These are phyloP conservation scores for Octopus sinensis DNA, from an alignment of 1,140 invertebrate genomes.

Conservation along the genomic window DNA sequence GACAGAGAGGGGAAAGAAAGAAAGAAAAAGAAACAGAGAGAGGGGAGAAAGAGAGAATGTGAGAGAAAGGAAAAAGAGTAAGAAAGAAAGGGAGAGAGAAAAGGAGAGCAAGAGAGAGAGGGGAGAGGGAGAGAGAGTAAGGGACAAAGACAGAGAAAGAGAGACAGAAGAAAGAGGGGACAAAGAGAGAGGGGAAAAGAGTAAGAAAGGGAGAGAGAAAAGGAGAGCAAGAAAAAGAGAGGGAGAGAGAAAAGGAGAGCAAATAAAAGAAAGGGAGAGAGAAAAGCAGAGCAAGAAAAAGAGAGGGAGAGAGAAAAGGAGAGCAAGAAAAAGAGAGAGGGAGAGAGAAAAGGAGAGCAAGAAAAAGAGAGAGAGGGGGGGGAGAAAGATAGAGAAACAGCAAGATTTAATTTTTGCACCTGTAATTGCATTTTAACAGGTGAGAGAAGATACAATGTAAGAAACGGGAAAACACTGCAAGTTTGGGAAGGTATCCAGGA, in stretches of 20 bases:
- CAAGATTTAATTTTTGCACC: no score
- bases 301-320: neutral
- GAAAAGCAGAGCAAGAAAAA: neutral
- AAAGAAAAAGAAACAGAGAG: no score
- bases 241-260: neutral
- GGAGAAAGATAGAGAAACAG: no score
- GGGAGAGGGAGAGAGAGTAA: constrained; percentile 3
- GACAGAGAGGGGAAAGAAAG: no score
- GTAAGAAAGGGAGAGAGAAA: neutral
- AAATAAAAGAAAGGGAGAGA: neutral
- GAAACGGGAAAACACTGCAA: no score
- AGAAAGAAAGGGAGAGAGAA: no score
- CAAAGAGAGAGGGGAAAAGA: neutral
- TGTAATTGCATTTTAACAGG: no score
- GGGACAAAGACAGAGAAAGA: neutral
- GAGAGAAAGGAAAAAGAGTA: neutral
- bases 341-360: neutral
- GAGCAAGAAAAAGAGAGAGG: neutral
- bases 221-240: neutral
- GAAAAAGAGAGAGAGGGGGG: neutral
- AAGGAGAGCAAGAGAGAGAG: no score
- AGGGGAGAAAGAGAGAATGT: neutral
- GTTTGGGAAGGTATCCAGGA: no score
- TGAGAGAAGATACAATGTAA: no score
- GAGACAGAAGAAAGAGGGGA: neutral